These are phyloP conservation scores for Cerastoderma edule DNA, from an alignment of 2,888 invertebrate species.

Conservation along the genomic window DNA sequence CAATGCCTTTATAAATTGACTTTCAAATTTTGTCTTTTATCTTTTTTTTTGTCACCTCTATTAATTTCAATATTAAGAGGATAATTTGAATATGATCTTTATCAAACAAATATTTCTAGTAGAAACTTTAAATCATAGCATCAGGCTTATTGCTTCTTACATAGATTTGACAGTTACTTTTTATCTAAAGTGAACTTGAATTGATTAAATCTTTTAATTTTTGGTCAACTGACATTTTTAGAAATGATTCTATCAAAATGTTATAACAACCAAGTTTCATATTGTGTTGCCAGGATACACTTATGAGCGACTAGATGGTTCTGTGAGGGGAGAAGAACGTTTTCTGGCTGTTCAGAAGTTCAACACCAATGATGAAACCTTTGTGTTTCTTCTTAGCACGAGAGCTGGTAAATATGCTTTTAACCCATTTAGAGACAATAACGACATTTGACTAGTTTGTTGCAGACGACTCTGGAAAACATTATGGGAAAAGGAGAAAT, in stretches of 20 bases:
- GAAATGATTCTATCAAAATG: neutral
- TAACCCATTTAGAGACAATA: too few relatives aligned
- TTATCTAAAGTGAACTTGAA: too few relatives aligned
- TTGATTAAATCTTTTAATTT: neutral
- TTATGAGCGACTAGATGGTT: constrained; percentile 84
- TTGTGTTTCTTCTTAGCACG: constrained; percentile 84
- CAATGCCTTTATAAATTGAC: too few relatives aligned
- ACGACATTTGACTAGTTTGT: too few relatives aligned
- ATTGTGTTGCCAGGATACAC: constrained; percentile 76
- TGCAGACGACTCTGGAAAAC: neutral
- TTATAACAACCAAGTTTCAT: neutral
- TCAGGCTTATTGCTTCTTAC: too few relatives aligned
- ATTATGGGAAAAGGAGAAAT: constrained; percentile 14
- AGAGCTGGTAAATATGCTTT: constrained; percentile 83
- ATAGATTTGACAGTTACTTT: too few relatives aligned
- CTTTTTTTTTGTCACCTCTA: too few relatives aligned
- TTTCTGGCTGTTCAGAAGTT: constrained; percentile 83
- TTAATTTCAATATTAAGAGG: too few relatives aligned
- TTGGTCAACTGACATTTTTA: neutral
- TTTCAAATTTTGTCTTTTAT: too few relatives aligned
- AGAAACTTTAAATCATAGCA: too few relatives aligned
- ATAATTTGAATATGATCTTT: too few relatives aligned
- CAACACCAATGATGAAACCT: constrained; percentile 82
- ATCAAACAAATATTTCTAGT: too few relatives aligned
- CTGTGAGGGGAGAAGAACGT: constrained; percentile 84